Base-by-base conservation (phyloP, 2,797 vertebrate species). In the Clarias pachynema region DNA sequence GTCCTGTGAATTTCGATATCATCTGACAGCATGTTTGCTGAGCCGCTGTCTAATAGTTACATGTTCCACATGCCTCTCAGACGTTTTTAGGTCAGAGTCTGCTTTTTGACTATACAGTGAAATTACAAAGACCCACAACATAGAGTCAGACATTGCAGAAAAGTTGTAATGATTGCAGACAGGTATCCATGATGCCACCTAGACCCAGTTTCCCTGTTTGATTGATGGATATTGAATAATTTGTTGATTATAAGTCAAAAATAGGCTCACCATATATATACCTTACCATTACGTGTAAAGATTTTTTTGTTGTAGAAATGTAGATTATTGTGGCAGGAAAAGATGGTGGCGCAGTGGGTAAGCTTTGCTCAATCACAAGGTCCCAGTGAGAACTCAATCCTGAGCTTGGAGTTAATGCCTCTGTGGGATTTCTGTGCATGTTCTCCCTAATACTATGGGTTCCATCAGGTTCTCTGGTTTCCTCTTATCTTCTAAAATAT, bases 1-100 rank as follows among this genome's bases (percentile, higher is more conserved):
- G 87, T 82, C 69, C 73, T 63, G 86, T 84, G 81, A 65, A 82
- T 86, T 86, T 83, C 79, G 69, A 70, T 70, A 79, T 86, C 74
- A 34, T 85, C 44, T 86, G 79, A 80, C 88, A 85, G 60, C 79
- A 60, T 72, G 83, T 82, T 89, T 85, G 78, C 63, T 65, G 40
- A 84, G 37, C 22, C 1, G 75, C 83, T 74, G 65, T 83, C 84
- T 77, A 74, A 77, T 75, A 72, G 73, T 85, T 70, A 7, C 63
- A 44, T 56, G 53, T 49, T 72, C 26, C 59, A 69, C 68, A 37
- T 14, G 34, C 78, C 37, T 57, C 62, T 60, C 53, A 4, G 62
- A 70, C 5, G 9, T 82, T 80, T 49, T 80, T 44, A 66, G 79
- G 24, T 80, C 60, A 66, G 2, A 31, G 37, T 80, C 37, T 63